phyloP scores from a whole-genome alignment of 2,888 invertebrate species.

The Nesidiocoris tenuis region DNA sequence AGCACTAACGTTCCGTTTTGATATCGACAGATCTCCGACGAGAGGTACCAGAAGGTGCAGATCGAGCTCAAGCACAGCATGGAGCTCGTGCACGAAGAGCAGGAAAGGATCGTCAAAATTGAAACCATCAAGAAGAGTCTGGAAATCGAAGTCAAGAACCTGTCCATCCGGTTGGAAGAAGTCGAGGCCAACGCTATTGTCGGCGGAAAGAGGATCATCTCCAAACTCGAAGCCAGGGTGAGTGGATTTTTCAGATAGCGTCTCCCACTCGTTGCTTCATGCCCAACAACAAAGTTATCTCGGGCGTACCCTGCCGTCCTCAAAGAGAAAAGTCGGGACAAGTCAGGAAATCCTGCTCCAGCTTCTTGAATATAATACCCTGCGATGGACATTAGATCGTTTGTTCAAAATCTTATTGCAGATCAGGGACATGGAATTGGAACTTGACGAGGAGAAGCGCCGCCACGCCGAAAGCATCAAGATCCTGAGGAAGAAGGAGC shows the following conservation, averaged over 20 bases:
- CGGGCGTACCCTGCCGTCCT: too few species aligned
- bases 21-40: constrained; percentile 64
- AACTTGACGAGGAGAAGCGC: constrained; percentile 94
- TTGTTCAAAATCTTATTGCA: too few species aligned
- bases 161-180: constrained; percentile 89
- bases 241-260: constrained; percentile 49
- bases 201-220: constrained; percentile 94
- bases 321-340: too few species aligned
- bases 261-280: neutral
- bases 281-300: too few species aligned
- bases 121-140: constrained; percentile 96
- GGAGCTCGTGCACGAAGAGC: constrained; percentile 91
- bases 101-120: constrained; percentile 94
- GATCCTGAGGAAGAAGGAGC: constrained; percentile 97
- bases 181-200: constrained; percentile 96
- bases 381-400: too few species aligned
- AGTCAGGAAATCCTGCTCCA: too few species aligned
- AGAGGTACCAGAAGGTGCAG: constrained; percentile 90
- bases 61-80: constrained; percentile 92
- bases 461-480: constrained; percentile 96
- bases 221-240: constrained; percentile 88
- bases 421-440: constrained; percentile 91
- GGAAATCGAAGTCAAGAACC: constrained; percentile 95
- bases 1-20: neutral
- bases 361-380: too few species aligned